Base-by-base conservation (phyloP, 2,113 vertebrate species). In the Tyto alba region DNA sequence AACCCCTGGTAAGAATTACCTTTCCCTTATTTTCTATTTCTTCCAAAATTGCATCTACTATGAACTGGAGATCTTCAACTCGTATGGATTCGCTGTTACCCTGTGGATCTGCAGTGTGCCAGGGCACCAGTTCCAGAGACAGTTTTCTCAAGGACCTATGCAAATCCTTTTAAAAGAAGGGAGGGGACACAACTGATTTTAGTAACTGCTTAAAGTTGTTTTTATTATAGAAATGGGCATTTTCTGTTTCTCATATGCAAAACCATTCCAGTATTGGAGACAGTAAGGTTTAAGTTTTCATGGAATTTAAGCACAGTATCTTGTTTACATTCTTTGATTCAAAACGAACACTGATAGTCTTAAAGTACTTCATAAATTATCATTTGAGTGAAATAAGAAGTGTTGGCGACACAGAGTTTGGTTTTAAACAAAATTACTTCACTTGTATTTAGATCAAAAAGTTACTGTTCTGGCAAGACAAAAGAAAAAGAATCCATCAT, bases 61-160 rank as follows among this genome's bases (percentile, higher is more conserved):
- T 96, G 68, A 98, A 69, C 92, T 99, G 98, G 88, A 99, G 98
- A 63, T 99, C 98, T 96, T 99, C 99, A 86, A 99, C 98, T 72
- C 85, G 97, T 57, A 98, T 59, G 3, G 71, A 82, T 64, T 98
- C 98, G 19, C 78, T 95, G 74, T 91, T 48, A 34, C 95, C 64
- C 29, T 40, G 91, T 9, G 72, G 56, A 41, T 97, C 93, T 26
- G 90, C 63, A 21, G 83, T 83, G 73, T 98, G 98, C 98, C 98
- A 98, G 36, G 98, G 99, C 69, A 98, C 77, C 95, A 99, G 64
- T 47, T 97, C 98, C 79, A 92, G 73, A 40, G 88, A 96, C 15
- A 99, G 93, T 55, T 96, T 97, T 90, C 90, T 97, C 92, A 99
- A 93, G 17, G 98, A 97, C 41, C 85, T 93, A 63, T 98, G 97